Evolutionary conservation across 2,113 vertebrate species (phyloP).

Genomic region (Misgurnus mizolepis): DNA sequence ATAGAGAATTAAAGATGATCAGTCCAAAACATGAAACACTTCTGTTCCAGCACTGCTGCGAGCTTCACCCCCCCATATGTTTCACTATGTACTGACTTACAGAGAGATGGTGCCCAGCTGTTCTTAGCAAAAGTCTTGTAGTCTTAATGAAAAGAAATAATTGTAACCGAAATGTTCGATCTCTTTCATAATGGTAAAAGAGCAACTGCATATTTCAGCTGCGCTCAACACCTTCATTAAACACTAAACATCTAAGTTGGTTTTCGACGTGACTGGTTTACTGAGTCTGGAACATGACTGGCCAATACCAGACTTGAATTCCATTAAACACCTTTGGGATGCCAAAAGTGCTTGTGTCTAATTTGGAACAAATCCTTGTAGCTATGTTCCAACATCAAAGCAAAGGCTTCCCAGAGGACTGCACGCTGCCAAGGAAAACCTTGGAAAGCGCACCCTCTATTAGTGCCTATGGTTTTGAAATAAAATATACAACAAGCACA

Average conservation of each 20-base stretch:
- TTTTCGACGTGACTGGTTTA: no score
- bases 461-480: no score
- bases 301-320: no score
- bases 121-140: constrained; percentile 26
- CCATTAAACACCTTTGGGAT: no score
- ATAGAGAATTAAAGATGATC: constrained; percentile 52
- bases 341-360: no score
- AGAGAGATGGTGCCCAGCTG: constrained; percentile 15
- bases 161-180: not conserved
- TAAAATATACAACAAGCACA: no score
- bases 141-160: constrained; percentile 40
- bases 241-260: not conserved
- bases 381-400: no score
- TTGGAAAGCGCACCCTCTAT: no score
- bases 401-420: no score
- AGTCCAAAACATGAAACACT: constrained; percentile 43
- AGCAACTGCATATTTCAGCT: not conserved
- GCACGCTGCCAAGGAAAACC: no score
- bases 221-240: not conserved
- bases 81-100: constrained; percentile 27
- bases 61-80: not conserved
- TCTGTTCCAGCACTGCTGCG: constrained; percentile 14
- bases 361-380: no score
- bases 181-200: not conserved
- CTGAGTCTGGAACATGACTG: no score